These are phyloP conservation scores for Stenodema calcarata DNA, from an alignment of 2,888 invertebrate genomes.

Conservation along the genomic window DNA sequence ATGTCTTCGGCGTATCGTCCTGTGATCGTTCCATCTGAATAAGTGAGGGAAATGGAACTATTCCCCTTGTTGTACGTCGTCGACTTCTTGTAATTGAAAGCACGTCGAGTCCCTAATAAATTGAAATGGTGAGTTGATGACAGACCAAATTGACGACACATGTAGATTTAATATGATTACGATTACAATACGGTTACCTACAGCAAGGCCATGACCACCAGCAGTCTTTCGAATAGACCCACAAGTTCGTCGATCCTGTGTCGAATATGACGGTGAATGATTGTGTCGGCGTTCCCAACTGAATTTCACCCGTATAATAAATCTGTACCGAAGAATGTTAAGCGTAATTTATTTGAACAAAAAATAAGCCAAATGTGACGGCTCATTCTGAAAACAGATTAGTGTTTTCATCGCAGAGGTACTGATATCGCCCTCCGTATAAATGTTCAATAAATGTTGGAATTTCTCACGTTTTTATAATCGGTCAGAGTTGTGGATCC, in stretches of 20 bases:
- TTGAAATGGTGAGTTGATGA: too few species aligned
- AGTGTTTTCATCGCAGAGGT: too few species aligned
- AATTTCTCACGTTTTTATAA: slow-evolving; percentile 13
- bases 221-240: slow-evolving; percentile 44
- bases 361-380: too few species aligned
- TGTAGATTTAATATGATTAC: too few species aligned
- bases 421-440: too few species aligned
- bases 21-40: not conserved
- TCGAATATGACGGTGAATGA: slow-evolving; percentile 43
- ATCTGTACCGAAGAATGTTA: not conserved
- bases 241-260: slow-evolving; percentile 47
- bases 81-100: slow-evolving; percentile 24
- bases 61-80: slow-evolving; percentile 14
- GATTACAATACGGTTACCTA: too few species aligned
- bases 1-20: slow-evolving; percentile 1
- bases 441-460: too few species aligned
- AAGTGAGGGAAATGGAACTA: not conserved
- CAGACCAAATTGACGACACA: too few species aligned
- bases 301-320: slow-evolving; percentile 45
- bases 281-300: slow-evolving; percentile 39
- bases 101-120: slow-evolving; percentile 30
- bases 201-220: slow-evolving; percentile 47
- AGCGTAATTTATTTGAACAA: too few species aligned
- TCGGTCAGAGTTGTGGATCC: not conserved
- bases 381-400: too few species aligned